Base-by-base conservation (phyloP, 2,888 invertebrate genomes). In the Germaria angustata region DNA sequence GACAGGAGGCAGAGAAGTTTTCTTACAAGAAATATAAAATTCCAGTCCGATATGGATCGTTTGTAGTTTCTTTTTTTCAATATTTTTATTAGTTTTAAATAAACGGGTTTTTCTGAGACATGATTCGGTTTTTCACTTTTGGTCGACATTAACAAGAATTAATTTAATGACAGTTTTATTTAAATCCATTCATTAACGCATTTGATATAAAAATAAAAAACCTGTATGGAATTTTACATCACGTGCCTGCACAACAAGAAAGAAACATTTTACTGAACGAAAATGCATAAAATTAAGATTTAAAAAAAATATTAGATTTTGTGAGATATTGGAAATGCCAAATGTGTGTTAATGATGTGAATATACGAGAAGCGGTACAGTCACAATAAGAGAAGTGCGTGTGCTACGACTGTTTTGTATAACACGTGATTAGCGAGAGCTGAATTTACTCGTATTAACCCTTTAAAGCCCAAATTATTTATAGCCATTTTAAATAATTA, bases 111-210 rank as follows among this genome's bases (percentile, higher is more conserved):
- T 39, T 24, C 24, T 28, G 34, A 22, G 65, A 57, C 34, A 11
- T 39, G 39, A 61, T 44, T 44, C 13, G 53, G 32, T 68, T 49
- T 75, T 59, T 57, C 44, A 36, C 44, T 32, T 68, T 39, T 68
- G 49, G n/a, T 68, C 49, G 22, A 76, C 15, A 22, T 76, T 68
- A 59, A 22, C 20, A 68, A 68, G 68, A 59, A 76, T 22, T 59
- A 17, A 51, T 59, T 68, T 46, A 22, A 32, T 57, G 28, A 20
- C 57, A 66, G 39, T 6, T 44, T 55, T 55, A 55, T 53, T 75
- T 44, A 17, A 53, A 55, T 13, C 3, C 1, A 34, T 6, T 57
- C 7, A 7, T 51, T 5, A 49, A 11, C 15, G 59, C 28, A 75
- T 63, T 55, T n/a, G 4, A 28, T 28, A 5, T 5, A 5, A 6